phyloP scores from a whole-genome alignment of 2,888 invertebrate genomes.

The Polydrusus pterygomalis region DNA sequence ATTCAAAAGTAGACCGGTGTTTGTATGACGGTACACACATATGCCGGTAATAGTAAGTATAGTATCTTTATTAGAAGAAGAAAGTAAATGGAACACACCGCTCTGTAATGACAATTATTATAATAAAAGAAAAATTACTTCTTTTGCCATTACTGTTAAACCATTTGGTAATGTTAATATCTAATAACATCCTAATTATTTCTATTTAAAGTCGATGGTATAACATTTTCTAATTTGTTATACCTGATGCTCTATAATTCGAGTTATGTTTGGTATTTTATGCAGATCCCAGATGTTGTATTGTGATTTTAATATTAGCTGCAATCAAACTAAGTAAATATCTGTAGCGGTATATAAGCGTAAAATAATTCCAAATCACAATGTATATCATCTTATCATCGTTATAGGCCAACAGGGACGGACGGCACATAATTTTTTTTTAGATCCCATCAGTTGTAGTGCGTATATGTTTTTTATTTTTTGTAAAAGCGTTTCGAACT shows the following conservation, averaged over 20 bases:
- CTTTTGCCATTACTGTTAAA: slow-evolving; percentile 9
- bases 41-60: too few species aligned
- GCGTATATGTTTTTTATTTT: too few species aligned
- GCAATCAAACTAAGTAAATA: not conserved
- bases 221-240: slow-evolving; percentile 21
- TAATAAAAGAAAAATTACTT: not conserved
- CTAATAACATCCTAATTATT: slow-evolving; percentile 20
- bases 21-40: too few species aligned
- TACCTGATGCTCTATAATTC: not conserved
- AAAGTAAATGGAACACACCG: not conserved
- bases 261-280: slow-evolving; percentile 20
- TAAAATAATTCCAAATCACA: too few species aligned
- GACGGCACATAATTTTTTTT: too few species aligned
- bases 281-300: slow-evolving; percentile 13
- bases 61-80: too few species aligned
- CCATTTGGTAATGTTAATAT: slow-evolving; percentile 6
- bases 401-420: too few species aligned
- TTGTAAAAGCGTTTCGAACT: too few species aligned
- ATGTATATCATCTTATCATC: too few species aligned
- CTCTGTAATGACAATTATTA: slow-evolving; percentile 6
- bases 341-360: too few species aligned
- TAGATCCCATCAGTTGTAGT: too few species aligned
- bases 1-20: too few species aligned
- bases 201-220: slow-evolving; percentile 8
- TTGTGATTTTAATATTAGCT: slow-evolving; percentile 68